Base-by-base conservation (phyloP, 1,140 invertebrate genomes). In the Plectrocnemia conspersa region DNA sequence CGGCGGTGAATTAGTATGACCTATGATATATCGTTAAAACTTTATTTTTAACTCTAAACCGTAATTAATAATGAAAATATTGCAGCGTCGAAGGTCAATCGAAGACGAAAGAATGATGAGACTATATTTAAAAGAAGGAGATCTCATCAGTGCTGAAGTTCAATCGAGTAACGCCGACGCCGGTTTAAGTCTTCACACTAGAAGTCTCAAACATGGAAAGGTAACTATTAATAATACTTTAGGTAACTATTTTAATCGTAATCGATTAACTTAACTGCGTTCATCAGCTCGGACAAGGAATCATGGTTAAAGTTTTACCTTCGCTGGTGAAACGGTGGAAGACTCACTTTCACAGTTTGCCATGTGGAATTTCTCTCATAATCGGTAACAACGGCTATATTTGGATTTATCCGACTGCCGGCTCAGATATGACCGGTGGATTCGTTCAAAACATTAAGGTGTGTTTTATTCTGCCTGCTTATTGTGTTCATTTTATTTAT, bases 31-130 rank as follows among this genome's bases (percentile, higher is more conserved):
- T n/a, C n/a, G n/a, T n/a, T n/a, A 46, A 24, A 27, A 22, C 2
- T 46, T 40, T 49, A 36, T 49, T 24, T n/a, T 10, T 13, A 11
- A n/a, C n/a, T n/a, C n/a, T n/a, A n/a, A n/a, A n/a, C n/a, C n/a
- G n/a, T 46, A 1, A 22, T 25, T 44, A 27, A 45, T 50, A 59
- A 18, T 6, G 2, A 19, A 16, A 55, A 57, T 58, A 52, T 70
- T 72, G 36, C 65, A 95, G 83, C 82, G 96, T 63, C 76, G 94
- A 61, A 81, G 94, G 71, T 94, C 90, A 9, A 86, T 85, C 3
- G 96, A 99, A 79, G 97, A 99, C 81, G 95, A 99, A 71, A 85
- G 96, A 66, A 89, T 91, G 75, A 99, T 99, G 97, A 78, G 95
- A 48, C 82, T 88, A 35, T 96, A 95, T 75, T 72, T 99, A 11